phyloP scores from a whole-genome alignment of 2,888 invertebrate species.

The Polyploca ridens region DNA sequence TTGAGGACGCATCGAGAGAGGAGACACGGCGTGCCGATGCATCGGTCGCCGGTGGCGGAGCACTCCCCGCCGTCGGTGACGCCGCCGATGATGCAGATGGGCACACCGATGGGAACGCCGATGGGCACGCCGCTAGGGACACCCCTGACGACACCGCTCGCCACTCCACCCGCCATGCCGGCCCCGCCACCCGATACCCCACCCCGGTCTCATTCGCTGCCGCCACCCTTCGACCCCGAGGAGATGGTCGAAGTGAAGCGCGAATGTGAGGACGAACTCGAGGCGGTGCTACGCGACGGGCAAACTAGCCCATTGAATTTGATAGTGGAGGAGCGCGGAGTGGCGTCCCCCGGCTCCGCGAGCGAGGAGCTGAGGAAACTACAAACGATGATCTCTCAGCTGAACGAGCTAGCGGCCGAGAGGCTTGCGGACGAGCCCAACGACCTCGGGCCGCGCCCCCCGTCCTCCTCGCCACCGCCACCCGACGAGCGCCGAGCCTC shows the following conservation, averaged over 20 bases:
- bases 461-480: constrained; percentile 70
- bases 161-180: constrained; percentile 86
- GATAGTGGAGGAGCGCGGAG: constrained; percentile 88
- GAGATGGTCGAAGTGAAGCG: constrained; percentile 82
- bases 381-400: constrained; percentile 95
- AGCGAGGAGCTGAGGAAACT: constrained; percentile 94
- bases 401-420: constrained; percentile 90
- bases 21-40: constrained; percentile 91
- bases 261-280: constrained; percentile 74
- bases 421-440: constrained; percentile 70
- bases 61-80: constrained; percentile 82
- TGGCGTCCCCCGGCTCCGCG: constrained; percentile 85
- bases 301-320: constrained; percentile 92
- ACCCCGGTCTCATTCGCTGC: constrained; percentile 62
- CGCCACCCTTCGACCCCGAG: constrained; percentile 62
- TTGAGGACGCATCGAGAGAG: constrained; percentile 96
- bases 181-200: constrained; percentile 90
- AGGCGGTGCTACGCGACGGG: constrained; percentile 79
- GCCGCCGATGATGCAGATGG: constrained; percentile 55
- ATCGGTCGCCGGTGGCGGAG: constrained; percentile 63
- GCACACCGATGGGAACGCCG: constrained; percentile 46
- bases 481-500: constrained; percentile 82
- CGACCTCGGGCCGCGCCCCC: constrained; percentile 60
- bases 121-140: constrained; percentile 88
- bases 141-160: constrained; percentile 90